phyloP scores from a whole-genome alignment of 2,113 vertebrate genomes.

The Etheostoma cragini region DNA sequence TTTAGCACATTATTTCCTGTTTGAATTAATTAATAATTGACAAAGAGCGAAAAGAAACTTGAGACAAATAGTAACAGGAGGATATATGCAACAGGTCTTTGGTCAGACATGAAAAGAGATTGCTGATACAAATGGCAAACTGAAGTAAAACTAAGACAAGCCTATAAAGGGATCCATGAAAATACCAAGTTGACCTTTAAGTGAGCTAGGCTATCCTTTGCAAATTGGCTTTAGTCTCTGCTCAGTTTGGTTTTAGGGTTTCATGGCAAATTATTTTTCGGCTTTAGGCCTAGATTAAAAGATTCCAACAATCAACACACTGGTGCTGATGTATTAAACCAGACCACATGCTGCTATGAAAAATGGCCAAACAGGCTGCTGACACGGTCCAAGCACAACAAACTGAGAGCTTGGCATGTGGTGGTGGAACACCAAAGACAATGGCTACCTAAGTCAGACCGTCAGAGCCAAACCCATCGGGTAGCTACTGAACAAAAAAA shows the following conservation, averaged over 20 bases:
- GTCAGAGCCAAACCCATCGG: not conserved
- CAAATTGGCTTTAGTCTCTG: slow-evolving; percentile 2
- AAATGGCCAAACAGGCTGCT: not conserved
- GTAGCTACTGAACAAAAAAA: slow-evolving; percentile 19
- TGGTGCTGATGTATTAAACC: slow-evolving; percentile 17
- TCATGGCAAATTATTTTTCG: slow-evolving; percentile 26
- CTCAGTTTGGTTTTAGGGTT: slow-evolving; percentile 13
- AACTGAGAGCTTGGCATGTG: slow-evolving; percentile 18
- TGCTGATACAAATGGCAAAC: not conserved
- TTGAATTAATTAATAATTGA: not conserved
- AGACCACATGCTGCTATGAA: not conserved
- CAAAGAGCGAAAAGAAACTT: not conserved
- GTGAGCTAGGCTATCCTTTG: not conserved
- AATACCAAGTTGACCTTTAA: not conserved
- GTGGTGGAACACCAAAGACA: slow-evolving; percentile 10
- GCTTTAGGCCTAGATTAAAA: slow-evolving; percentile 5
- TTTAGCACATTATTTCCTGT: not conserved
- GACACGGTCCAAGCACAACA: slow-evolving; percentile 1
- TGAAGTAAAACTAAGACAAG: not conserved
- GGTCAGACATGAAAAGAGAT: not conserved
- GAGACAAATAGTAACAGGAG: not conserved
- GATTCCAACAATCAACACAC: not conserved
- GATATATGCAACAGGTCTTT: not conserved
- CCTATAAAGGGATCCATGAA: not conserved
- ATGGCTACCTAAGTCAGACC: not conserved